Conservation (phyloP, 2,888 invertebrate species). For the Drosophila prolongata region DNA sequence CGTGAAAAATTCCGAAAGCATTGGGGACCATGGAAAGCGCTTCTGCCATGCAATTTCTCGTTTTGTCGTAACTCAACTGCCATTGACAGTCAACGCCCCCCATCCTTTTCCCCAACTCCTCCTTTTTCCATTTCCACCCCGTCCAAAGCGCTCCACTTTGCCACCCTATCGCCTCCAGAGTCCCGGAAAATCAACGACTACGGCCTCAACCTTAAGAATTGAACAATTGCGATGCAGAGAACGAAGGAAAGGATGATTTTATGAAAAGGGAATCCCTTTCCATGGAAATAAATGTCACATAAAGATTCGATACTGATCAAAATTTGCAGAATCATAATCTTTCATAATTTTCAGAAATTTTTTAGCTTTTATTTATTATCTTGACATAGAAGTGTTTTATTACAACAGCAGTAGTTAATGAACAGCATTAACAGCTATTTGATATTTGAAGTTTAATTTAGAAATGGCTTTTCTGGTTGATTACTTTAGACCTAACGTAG, state of each 20-base stretch:
- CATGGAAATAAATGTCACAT: background rate
- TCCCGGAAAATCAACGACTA: constrained; percentile 4
- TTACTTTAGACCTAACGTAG: no score
- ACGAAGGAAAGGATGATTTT: background rate
- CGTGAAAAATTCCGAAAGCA: constrained; percentile 44
- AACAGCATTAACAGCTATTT: no score
- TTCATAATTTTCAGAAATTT: no score
- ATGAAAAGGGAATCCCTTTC: background rate
- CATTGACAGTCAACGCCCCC: constrained; percentile 20
- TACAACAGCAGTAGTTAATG: no score
- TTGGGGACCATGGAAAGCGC: constrained; percentile 3
- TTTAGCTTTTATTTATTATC: no score
- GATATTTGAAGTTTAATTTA: no score
- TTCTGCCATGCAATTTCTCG: constrained; percentile 39
- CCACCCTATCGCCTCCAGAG: constrained; percentile 7
- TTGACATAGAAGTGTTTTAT: no score
- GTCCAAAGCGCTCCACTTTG: background rate
- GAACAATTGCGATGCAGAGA: constrained; percentile 1
- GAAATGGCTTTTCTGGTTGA: no score
- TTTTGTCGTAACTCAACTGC: constrained; percentile 62
- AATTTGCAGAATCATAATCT: background rate
- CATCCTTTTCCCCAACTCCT: background rate
- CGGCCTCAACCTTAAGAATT: constrained; percentile 30
- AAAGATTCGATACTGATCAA: background rate
- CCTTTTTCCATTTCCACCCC: background rate